Base-by-base conservation (phyloP, 2,797 vertebrate species). In the Gambusia yucatana region DNA sequence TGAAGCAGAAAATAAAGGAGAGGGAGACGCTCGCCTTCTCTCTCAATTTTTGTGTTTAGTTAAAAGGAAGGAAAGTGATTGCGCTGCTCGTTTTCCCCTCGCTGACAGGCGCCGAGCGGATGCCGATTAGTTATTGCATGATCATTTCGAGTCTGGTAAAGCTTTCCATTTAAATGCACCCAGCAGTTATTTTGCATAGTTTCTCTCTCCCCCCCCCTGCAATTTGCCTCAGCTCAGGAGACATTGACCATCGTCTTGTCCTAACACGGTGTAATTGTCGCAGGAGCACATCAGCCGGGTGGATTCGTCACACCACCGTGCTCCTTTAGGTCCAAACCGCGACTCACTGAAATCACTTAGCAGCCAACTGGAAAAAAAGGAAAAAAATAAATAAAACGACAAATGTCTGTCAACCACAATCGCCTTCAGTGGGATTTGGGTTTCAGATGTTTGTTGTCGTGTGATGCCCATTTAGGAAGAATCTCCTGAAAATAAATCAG, bases 131-230 rank as follows among this genome's bases (percentile, higher is more conserved):
- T 96, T 97, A 96, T 96, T 93, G 91, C 94, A 91, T 94, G 95
- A 94, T 94, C 93, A 95, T 95, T 94, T 95, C 87, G 92, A 92
- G 95, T 96, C 96, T 96, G 95, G 96, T 96, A 96, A 96, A 96
- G 95, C 95, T 96, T 96, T 96, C 95, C 95, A 94, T 96, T 96
- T 96, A 96, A 96, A 96, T 96, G 96, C 95, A 91, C 94, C 94
- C 91, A 86, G 92, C 95, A 94, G 94, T 96, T 96, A 96, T 95
- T 95, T 95, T 95, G 95, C 96, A 96, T 96, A 93, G 94, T 36
- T 36, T 9, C 61, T 0, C 59, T 33, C 3, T 11, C 16, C 33
- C 30, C 92, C 89, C 75, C 95, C 95, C 95, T 96, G 95, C 95
- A 96, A 96, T 96, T 96, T 95, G 90, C 82, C 89, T 92, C 94